Base-by-base conservation (phyloP, 2,113 vertebrate species). In the Heterotis niloticus region DNA sequence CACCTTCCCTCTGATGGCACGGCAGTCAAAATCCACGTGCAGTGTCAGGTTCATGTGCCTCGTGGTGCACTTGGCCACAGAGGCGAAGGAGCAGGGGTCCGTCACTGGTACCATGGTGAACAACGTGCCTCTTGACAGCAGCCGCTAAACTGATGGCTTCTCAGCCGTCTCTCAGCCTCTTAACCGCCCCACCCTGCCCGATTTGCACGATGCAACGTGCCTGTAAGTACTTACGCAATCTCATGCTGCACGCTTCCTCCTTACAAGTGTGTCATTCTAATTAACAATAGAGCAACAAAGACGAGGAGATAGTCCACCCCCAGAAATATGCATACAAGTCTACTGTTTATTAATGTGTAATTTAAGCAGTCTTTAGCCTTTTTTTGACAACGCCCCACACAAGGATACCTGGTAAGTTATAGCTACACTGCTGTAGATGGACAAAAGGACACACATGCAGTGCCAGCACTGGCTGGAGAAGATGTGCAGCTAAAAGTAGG, bases 21-120 rank as follows among this genome's bases (percentile, higher is more conserved):
- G 93, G 66, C 88, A 85, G 18, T 82, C 67, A 84, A 99, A 97
- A 84, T 96, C 95, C 18, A 93, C 89, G 79, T 86, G 86, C 81
- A 94, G 92, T 14, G 77, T 80, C n/a, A 97, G 88, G 83, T 95
- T 88, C 76, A 99, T 88, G 85, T 97, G 96, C 66, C 87, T 93
- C 81, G 94, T 95, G 78, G 80, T 78, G 81, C 94, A 97, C 64
- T 90, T 87, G 13, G 89, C 84, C 72, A 87, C 86, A 0, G 92
- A 92, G 1, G 94, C 87, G 84, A 95, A 93, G 0, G 95, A 96
- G 82, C 94, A 93, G 0, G 90, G 84, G 1, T 99, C 95, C 10
- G 81, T 44, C 0, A 11, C 59, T 5, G 87, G 88, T 28, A 92
- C 92, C 93, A 88, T 93, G 68, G 28, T 81, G 2, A 0, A 0